Percentiles rank a stretch among this genome's conserved stretches.
These are phyloP conservation scores for Sitobion miscanthi DNA, from an alignment of 1,140 invertebrate species.

Conservation along the genomic window DNA sequence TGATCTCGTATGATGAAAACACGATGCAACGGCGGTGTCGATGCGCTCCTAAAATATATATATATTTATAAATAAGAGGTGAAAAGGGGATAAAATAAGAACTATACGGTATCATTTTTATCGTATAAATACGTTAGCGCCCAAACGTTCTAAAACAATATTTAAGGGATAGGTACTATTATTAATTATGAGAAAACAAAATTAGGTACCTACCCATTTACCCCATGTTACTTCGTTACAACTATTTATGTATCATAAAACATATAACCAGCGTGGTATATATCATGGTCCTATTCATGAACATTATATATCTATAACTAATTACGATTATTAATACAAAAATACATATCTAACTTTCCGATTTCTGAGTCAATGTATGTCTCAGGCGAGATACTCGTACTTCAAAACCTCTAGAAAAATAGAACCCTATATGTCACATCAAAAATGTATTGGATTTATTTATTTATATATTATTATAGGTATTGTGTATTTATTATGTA, in stretches of 20 bases:
- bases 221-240: neutral
- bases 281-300: neutral
- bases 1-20: neutral
- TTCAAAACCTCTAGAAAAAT: neutral
- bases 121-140: neutral
- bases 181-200: neutral
- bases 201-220: neutral
- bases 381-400: too few species aligned
- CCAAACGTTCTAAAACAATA: conserved; percentile 3
- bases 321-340: neutral
- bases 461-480: too few species aligned
- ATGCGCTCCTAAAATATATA: neutral
- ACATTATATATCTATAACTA: neutral
- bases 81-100: neutral
- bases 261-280: neutral
- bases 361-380: neutral
- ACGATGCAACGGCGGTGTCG: neutral
- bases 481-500: too few species aligned
- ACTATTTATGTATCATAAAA: neutral
- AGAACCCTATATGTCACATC: too few species aligned
- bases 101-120: conserved; percentile 6
- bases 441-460: too few species aligned
- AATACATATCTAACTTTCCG: too few species aligned
- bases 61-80: neutral
- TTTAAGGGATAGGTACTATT: neutral